A percentile compares a stretch with the other conserved stretches of the same genome.
phyloP scores from a whole-genome alignment of 2,888 invertebrate genomes.

The Eupsilia transversa region DNA sequence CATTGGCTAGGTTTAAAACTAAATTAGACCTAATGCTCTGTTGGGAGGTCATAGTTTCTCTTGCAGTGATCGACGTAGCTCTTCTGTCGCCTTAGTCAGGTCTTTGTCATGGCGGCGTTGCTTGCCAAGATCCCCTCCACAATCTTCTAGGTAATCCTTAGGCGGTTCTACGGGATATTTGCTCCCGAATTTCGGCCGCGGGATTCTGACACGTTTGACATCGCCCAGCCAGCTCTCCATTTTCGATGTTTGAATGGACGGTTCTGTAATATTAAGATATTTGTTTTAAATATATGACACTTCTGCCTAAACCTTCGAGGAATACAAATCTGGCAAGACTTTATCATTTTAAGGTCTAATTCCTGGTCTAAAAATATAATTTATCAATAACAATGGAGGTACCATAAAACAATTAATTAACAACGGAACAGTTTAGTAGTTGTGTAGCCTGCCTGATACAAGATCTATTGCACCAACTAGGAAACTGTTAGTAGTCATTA shows the following conservation, averaged over 20 bases:
- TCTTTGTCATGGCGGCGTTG: conserved; percentile 89
- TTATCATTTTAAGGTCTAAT: not conserved
- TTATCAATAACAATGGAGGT: conserved; percentile 2
- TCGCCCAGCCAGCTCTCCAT: conserved; percentile 97
- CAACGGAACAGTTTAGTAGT: conserved; percentile 25
- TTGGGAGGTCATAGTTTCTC: conserved; percentile 92
- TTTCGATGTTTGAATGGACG: conserved; percentile 48
- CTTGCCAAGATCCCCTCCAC: conserved; percentile 88
- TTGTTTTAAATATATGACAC: not conserved
- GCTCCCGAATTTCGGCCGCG: conserved; percentile 95
- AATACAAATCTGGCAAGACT: not conserved
- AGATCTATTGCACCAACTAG: conserved; percentile 63
- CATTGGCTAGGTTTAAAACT: conserved; percentile 70
- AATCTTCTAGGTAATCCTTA: conserved; percentile 94
- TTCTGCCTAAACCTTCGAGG: too few species aligned
- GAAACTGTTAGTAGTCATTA: conserved; percentile 65
- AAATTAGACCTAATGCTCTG: conserved; percentile 71
- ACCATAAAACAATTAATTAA: conserved; percentile 17
- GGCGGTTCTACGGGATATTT: conserved; percentile 94
- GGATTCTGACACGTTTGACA: conserved; percentile 95
- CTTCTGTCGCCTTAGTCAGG: conserved; percentile 93
- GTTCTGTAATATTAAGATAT: conserved; percentile 17
- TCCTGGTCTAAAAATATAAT: conserved; percentile 40
- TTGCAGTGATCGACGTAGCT: conserved; percentile 93
- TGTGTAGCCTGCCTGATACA: conserved; percentile 32